Percentiles rank a stretch among this genome's conserved stretches.
phyloP scores from a whole-genome alignment of 2,888 invertebrate species.

The Craniophora ligustri region DNA sequence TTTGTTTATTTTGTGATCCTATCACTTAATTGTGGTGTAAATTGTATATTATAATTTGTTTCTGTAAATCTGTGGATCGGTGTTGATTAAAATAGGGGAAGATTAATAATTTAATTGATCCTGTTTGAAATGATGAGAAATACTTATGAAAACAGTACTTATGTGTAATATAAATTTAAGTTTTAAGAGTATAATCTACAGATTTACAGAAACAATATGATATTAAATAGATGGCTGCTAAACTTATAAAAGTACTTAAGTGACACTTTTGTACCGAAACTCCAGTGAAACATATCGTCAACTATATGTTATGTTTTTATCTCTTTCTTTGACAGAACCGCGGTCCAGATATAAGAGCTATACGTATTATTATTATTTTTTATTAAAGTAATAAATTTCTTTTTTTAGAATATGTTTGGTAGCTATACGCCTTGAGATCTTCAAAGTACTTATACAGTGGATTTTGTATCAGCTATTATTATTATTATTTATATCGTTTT shows the following conservation, averaged over 20 bases:
- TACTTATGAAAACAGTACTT: slow-evolving; percentile 40
- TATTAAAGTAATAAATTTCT: slow-evolving; percentile 43
- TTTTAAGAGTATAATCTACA: slow-evolving; percentile 33
- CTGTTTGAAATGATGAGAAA: slow-evolving; percentile 34
- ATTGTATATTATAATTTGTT: slow-evolving; percentile 18
- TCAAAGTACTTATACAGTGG: slow-evolving; percentile 45
- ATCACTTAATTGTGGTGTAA: slow-evolving; percentile 41
- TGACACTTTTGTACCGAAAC: slow-evolving; percentile 64
- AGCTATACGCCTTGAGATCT: slow-evolving; percentile 56
- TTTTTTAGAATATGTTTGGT: slow-evolving; percentile 57
- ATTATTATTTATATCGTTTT: too few relatives aligned
- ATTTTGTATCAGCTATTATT: slow-evolving; percentile 39
- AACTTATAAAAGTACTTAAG: slow-evolving; percentile 80
- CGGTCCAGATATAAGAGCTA: slow-evolving; percentile 56
- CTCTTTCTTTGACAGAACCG: slow-evolving; percentile 33
- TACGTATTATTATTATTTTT: slow-evolving; percentile 56
- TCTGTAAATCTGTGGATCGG: slow-evolving; percentile 45
- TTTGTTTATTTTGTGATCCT: slow-evolving; percentile 37
- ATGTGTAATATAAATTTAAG: slow-evolving; percentile 41
- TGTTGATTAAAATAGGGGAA: slow-evolving; percentile 9
- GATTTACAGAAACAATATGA: slow-evolving; percentile 47
- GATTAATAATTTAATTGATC: slow-evolving; percentile 31
- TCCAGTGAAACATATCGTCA: slow-evolving; percentile 67
- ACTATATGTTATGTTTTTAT: slow-evolving; percentile 24
- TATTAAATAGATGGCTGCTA: slow-evolving; percentile 69